Evolutionary conservation across 2,888 invertebrate species (phyloP).

Genomic region (Meiosimyza platycephala): DNA sequence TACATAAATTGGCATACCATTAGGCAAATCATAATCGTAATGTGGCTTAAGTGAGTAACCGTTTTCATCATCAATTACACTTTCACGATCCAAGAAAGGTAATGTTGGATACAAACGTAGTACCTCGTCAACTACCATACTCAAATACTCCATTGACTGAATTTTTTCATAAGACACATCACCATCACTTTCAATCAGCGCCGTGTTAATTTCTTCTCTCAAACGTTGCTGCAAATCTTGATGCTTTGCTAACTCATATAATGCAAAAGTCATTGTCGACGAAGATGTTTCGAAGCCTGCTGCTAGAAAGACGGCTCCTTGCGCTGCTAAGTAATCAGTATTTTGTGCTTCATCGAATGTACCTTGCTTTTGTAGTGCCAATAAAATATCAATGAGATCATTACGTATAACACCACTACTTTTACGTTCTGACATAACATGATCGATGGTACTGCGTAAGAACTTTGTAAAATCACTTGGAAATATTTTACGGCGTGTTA

Average conservation of each 20-base stretch:
- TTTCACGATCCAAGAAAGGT: slow-evolving; percentile 64
- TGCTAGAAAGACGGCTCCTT: slow-evolving; percentile 63
- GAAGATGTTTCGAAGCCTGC: slow-evolving; percentile 66
- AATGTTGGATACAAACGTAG: slow-evolving; percentile 64
- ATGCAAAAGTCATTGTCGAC: slow-evolving; percentile 66
- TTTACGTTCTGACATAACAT: slow-evolving; percentile 66
- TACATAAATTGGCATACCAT: slow-evolving; percentile 61
- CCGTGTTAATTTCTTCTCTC: slow-evolving; percentile 65
- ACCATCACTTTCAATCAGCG: slow-evolving; percentile 59
- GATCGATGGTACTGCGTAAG: slow-evolving; percentile 62
- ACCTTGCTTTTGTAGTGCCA: slow-evolving; percentile 63
- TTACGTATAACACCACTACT: slow-evolving; percentile 62
- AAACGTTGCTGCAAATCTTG: slow-evolving; percentile 65
- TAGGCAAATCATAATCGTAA: slow-evolving; percentile 55
- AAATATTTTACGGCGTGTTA: slow-evolving; percentile 58
- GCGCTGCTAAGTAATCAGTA: slow-evolving; percentile 61
- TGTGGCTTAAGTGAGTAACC: slow-evolving; percentile 57
- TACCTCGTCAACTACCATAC: slow-evolving; percentile 66
- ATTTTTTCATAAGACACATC: slow-evolving; percentile 66
- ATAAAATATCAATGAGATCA: slow-evolving; percentile 69
- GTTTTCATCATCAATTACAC: slow-evolving; percentile 47
- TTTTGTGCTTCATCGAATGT: slow-evolving; percentile 46
- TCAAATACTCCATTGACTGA: slow-evolving; percentile 65
- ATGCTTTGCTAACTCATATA: slow-evolving; percentile 66
- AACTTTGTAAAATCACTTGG: slow-evolving; percentile 57